A percentile compares a stretch with the other conserved stretches of the same genome.
These are phyloP conservation scores for Panorpa germanica DNA, from an alignment of 2,888 invertebrate species.

Conservation along the genomic window DNA sequence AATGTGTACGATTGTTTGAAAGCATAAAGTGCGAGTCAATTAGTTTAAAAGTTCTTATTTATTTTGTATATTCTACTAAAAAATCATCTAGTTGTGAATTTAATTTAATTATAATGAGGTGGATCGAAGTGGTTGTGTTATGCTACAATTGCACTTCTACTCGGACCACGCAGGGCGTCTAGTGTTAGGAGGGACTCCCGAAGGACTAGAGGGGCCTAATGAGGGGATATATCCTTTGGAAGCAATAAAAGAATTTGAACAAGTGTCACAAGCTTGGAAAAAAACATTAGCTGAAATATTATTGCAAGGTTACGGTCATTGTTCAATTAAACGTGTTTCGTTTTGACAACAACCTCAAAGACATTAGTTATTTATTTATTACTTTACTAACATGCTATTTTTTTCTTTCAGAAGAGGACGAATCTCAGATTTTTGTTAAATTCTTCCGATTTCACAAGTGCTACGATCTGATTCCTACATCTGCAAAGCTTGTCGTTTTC, in stretches of 20 bases:
- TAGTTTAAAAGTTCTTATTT: no score
- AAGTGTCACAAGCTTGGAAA: conserved; percentile 57
- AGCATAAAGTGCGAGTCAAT: no score
- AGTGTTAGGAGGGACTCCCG: conserved; percentile 33
- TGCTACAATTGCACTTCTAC: conserved; percentile 71
- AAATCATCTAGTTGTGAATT: no score
- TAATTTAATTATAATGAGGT: conserved; percentile 3
- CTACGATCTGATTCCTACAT: conserved; percentile 98
- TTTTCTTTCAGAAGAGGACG: conserved; percentile 71
- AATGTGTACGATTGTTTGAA: no score
- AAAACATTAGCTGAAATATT: conserved; percentile 55
- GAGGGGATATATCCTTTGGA: conserved; percentile 56
- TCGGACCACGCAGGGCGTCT: conserved; percentile 56
- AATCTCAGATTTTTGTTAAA: conserved; percentile 92
- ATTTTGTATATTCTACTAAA: no score
- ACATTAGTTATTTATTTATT: neutral
- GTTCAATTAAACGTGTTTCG: neutral
- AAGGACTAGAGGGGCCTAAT: no score
- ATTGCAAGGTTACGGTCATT: conserved; percentile 31
- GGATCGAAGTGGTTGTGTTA: conserved; percentile 26
- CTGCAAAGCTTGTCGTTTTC: conserved; percentile 97
- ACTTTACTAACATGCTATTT: conserved; percentile 11
- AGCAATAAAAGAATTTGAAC: conserved; percentile 76
- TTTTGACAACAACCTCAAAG: neutral
- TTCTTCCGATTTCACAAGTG: conserved; percentile 99